phyloP scores from a whole-genome alignment of 2,113 vertebrate species.

The Mungos mungo region DNA sequence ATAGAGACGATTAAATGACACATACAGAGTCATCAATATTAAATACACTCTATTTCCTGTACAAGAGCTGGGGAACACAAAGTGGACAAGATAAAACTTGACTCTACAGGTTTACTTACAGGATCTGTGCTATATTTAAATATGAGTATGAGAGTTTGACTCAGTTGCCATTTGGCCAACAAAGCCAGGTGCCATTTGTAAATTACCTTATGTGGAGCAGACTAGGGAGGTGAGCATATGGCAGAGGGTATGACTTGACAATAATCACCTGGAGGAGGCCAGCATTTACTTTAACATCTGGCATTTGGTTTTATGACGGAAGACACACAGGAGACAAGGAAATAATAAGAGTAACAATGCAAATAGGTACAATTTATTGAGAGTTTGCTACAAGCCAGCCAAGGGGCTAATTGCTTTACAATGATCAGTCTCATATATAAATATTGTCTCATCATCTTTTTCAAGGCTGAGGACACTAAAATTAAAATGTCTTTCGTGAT shows the following conservation, averaged over 20 bases:
- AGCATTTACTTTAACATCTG: neutral
- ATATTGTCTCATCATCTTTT: neutral
- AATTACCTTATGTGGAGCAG: neutral
- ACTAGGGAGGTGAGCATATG: neutral
- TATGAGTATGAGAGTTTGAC: constrained; percentile 48
- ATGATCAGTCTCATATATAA: constrained; percentile 18
- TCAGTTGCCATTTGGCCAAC: constrained; percentile 36
- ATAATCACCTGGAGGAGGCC: neutral
- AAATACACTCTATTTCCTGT: constrained; percentile 91
- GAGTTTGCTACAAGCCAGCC: neutral
- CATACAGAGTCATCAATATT: constrained; percentile 94
- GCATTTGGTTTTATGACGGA: neutral
- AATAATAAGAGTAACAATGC: neutral
- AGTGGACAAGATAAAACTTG: constrained; percentile 82
- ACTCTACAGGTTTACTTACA: constrained; percentile 80
- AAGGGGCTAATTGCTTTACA: neutral
- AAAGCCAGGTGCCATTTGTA: constrained; percentile 42
- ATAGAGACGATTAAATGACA: constrained; percentile 97
- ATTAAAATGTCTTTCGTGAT: neutral
- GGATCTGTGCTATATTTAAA: constrained; percentile 73
- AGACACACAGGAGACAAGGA: neutral
- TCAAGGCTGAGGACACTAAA: neutral
- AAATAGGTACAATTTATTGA: neutral
- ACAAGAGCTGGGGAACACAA: constrained; percentile 74
- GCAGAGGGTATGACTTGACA: neutral